Evolutionary conservation across 2,888 invertebrate genomes (phyloP), one percentile per base, ranked within the genome.

Genomic region (Ommatoiulus sabulosus): DNA sequence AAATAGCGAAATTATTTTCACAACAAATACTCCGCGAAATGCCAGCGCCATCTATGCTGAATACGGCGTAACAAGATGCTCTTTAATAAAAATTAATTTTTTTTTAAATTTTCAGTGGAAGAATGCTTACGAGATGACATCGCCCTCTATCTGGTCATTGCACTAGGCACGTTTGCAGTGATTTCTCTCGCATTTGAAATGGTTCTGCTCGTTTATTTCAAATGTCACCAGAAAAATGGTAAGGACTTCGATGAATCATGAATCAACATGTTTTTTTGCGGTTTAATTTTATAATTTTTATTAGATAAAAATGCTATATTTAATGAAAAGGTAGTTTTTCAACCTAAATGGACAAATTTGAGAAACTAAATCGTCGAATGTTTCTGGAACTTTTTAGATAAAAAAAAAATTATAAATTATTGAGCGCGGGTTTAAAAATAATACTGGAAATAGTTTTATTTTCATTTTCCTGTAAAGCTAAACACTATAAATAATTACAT

Each of bases 141-240:
- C 6, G 85, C 85, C 7, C 46, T 85, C 7, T 85, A 85, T 44
- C 5, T 46, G 17, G 46, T 85, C 85, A 44, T 85, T 44, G 85
- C 44, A 85, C 12, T 85, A 7, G 85, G 44, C n/a, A 85, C 85
- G 0, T 44, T 85, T 85, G 85, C 85, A n/a, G 85, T 85, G 2
- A 44, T 85, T 20, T 85, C 85, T 5, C 44, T 85, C 7, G 85
- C 44, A 85, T 44, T 85, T 85, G 85, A 85, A 85, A n/a, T 85
- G n/a, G 46, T 85, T 17, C n/a, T 85, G n/a, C 46, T 85, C n/a
- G 46, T 85, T 8, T 85, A 46, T 85, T 85, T 85, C 46, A 85
- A 46, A 85, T 85, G 85, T 46, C 85, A 85, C 6, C 85, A 85
- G 8, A 85, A 85, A 44, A 85, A 85, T n/a, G 85, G 85, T 85